Conservation (phyloP, 1,140 invertebrate genomes). For the Dufourea novaeangliae region DNA sequence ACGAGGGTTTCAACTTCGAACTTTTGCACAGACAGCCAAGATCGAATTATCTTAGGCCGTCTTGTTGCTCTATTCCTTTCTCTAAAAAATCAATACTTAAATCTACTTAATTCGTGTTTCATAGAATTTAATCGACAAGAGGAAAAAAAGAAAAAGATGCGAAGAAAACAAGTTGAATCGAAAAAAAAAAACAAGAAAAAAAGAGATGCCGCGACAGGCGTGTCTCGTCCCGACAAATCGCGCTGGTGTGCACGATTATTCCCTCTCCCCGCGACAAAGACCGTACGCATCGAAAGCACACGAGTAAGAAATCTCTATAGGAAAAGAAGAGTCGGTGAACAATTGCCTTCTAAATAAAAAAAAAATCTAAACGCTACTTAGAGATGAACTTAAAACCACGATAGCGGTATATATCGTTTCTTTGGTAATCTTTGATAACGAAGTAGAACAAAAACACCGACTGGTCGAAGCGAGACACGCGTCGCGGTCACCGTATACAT, state of each 20-base stretch:
- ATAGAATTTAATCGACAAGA: conserved; percentile 62
- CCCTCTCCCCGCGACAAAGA: too few relatives aligned
- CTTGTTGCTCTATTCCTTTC: conserved; percentile 40
- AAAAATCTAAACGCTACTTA: too few relatives aligned
- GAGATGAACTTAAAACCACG: too few relatives aligned
- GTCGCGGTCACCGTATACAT: not conserved
- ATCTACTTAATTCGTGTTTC: conserved; percentile 72
- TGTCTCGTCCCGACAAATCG: conserved; percentile 14
- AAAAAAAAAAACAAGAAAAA: not conserved
- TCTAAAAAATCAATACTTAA: conserved; percentile 71
- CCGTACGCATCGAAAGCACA: too few relatives aligned
- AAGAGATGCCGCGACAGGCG: not conserved
- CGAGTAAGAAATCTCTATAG: not conserved
- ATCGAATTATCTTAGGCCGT: not conserved
- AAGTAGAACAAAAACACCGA: not conserved
- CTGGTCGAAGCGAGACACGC: conserved; percentile 20
- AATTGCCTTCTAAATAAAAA: too few relatives aligned
- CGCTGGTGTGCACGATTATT: too few relatives aligned
- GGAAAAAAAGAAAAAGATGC: conserved; percentile 30
- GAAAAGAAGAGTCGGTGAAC: not conserved
- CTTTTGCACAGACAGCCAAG: not conserved
- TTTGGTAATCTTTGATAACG: too few relatives aligned
- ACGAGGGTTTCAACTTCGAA: not conserved
- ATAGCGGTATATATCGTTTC: too few relatives aligned
- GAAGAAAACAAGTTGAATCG: not conserved